Evolutionary conservation across 1,140 invertebrate species (phyloP).

Genomic region (Himalopsyche phryganea): DNA sequence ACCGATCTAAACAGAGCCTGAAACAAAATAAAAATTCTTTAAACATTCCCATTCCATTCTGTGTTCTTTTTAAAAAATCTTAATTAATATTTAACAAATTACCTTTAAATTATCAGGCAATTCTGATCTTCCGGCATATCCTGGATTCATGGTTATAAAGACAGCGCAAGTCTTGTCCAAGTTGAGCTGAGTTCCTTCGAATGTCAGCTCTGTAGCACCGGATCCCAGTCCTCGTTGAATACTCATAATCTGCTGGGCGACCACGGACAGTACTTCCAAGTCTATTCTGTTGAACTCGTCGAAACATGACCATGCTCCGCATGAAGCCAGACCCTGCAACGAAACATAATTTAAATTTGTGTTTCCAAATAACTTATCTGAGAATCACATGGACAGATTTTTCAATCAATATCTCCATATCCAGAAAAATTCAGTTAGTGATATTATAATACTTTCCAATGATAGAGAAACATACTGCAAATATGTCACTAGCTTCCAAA

Average conservation of each 20-base stretch:
- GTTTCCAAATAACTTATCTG: no score
- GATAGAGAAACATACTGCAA: no score
- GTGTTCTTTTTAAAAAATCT: background rate
- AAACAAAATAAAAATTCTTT: constrained; percentile 18
- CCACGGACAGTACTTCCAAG: constrained; percentile 86
- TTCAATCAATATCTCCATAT: no score
- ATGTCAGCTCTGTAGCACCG: constrained; percentile 67
- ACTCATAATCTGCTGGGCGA: constrained; percentile 84
- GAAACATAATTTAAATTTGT: no score
- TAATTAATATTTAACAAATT: constrained; percentile 5
- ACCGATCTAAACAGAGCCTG: constrained; percentile 90
- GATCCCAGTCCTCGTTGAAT: constrained; percentile 77
- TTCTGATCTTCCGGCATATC: constrained; percentile 87
- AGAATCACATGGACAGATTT: no score
- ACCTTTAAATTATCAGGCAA: constrained; percentile 93
- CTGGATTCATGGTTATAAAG: constrained; percentile 96
- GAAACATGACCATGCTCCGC: constrained; percentile 96
- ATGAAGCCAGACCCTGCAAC: constrained; percentile 78
- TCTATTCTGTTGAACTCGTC: constrained; percentile 92
- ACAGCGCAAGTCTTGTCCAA: constrained; percentile 90
- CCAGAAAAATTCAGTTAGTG: no score
- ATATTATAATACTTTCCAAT: no score
- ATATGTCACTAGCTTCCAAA: no score
- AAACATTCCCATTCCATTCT: background rate
- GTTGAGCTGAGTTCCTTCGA: constrained; percentile 85